Evolutionary conservation across 2,797 vertebrate genomes (phyloP).

Genomic region (Remorina albescens): DNA sequence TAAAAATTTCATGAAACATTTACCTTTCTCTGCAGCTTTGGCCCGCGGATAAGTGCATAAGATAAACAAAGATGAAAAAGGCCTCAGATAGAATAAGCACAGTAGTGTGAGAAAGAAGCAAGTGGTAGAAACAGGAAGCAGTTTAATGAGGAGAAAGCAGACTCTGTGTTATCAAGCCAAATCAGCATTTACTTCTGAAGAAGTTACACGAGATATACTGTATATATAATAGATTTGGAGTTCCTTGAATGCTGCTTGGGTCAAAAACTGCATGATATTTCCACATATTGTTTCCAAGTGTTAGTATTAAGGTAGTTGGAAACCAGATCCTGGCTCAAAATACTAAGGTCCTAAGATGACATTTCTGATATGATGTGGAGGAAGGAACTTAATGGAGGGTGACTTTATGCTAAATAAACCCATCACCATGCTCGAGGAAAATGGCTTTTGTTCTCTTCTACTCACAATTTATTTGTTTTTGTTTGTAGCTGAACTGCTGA

Average conservation of each 20-base stretch:
- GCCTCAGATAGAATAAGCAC: slow-evolving; percentile 16
- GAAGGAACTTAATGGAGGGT: not conserved
- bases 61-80: slow-evolving; percentile 28
- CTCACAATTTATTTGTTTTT: slow-evolving; percentile 4
- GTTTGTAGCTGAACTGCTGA: slow-evolving; percentile 20
- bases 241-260: not conserved
- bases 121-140: slow-evolving; percentile 24
- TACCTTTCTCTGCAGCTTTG: slow-evolving; percentile 37
- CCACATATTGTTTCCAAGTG: not conserved
- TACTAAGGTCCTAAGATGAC: not conserved
- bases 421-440: not conserved
- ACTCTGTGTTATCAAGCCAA: not conserved
- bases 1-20: slow-evolving; percentile 31
- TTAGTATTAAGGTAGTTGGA: no score
- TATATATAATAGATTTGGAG: not conserved
- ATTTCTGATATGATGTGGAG: not conserved
- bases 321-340: not conserved
- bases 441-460: not conserved
- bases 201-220: not conserved
- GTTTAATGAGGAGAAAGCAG: not conserved
- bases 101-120: slow-evolving; percentile 23
- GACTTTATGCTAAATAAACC: no score
- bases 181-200: not conserved
- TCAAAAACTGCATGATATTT: not conserved
- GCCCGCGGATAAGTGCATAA: slow-evolving; percentile 23